Base-by-base conservation (phyloP, 2,888 invertebrate genomes). In the Chloroclysta siterata region DNA sequence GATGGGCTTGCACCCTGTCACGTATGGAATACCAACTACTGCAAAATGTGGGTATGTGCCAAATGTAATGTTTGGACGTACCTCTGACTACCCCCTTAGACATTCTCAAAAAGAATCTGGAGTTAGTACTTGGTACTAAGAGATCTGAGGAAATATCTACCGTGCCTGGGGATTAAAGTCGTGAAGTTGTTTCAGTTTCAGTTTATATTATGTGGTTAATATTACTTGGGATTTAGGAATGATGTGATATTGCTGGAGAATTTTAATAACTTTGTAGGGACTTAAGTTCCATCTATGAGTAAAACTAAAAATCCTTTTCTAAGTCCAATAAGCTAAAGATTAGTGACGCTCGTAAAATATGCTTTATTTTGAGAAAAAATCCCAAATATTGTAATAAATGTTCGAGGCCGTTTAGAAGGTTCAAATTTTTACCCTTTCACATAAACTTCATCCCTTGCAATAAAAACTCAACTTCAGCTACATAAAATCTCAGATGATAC, bases 391-490 rank as follows among this genome's bases (percentile, higher is more conserved):
- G 44, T 51, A 59, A 59, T 64, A 50, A 60, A 53, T 60, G 14
- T 53, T 29, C 36, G 41, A 64, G 53, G 17, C 48, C 39, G 22
- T 64, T 64, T 50, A 56, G 55, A 60, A 42, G 64, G 59, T 60
- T 39, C 52, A 60, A 56, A 42, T 56, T 53, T 58, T 52, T 53
- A 46, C 56, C 57, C 65, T 53, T 56, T 65, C 60, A n/a, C 62
- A 60, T 65, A 70, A 52, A 56, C 42, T 61, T 66, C 63, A 66
- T 65, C 53, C 63, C 66, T 59, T 53, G 61, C 41, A 56, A 62
- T 68, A 66, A 70, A 70, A 68, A 53, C 60, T 60, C 51, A 61
- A 59, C 58, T 66, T 57, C 15, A 60, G 67, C 60, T 56, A 52
- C 55, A 55, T 65, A 54, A 65, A 65, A 64, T 60, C 64, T 50